Evolutionary conservation across 92 coral and sea anemone species (phyloP).

Genomic region (Anthopleura xanthogrammica): DNA sequence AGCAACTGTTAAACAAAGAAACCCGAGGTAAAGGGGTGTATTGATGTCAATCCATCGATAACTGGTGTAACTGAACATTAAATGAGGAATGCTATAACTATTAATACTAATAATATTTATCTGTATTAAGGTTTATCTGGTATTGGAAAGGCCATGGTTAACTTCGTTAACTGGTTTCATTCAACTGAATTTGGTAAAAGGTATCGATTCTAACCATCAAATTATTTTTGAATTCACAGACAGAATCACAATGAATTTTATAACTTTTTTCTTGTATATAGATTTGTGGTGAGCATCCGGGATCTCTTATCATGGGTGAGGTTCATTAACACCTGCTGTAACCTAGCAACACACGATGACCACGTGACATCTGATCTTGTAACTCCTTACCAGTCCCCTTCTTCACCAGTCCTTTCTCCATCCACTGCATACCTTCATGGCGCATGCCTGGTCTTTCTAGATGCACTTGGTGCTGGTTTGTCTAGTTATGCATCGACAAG

Average conservation of each 20-base stretch:
- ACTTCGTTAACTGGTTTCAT: constrained; percentile 90
- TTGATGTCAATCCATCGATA: no score
- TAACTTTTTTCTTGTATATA: not conserved
- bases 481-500: constrained; percentile 42
- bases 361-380: not conserved
- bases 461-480: constrained; percentile 86
- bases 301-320: constrained; percentile 91
- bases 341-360: not conserved
- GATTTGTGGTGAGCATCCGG: constrained; percentile 79
- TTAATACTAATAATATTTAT: not conserved
- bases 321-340: constrained; percentile 86
- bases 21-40: no score
- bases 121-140: constrained; percentile 62
- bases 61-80: no score
- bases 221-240: not conserved
- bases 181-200: constrained; percentile 82
- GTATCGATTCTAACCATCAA: constrained; percentile 8
- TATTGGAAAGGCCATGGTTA: constrained; percentile 82
- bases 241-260: not conserved
- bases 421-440: constrained; percentile 85
- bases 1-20: no score
- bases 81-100: not conserved
- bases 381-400: constrained; percentile 3
- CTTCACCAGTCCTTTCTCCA: constrained; percentile 52
- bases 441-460: constrained; percentile 92